Percentiles rank a stretch among this genome's conserved stretches.
These are phyloP conservation scores for Carcinoscorpius rotundicauda DNA, from an alignment of 1,140 invertebrate species.

Conservation along the genomic window DNA sequence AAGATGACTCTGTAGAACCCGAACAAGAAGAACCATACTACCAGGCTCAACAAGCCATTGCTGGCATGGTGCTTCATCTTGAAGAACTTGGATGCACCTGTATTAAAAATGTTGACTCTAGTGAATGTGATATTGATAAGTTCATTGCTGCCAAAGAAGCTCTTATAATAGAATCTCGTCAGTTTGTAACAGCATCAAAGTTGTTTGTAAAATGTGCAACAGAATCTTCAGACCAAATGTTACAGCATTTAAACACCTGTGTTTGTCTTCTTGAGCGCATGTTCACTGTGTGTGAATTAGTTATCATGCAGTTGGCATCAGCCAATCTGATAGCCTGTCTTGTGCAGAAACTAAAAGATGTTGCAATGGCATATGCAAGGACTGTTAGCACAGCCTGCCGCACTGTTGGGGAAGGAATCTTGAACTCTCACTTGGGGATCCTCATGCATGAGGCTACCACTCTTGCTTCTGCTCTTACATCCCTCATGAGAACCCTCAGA, in stretches of 20 bases:
- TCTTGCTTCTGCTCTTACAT: constrained; percentile 63
- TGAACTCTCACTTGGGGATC: constrained; percentile 39
- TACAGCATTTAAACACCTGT: constrained; percentile 53
- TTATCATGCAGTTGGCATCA: constrained; percentile 57
- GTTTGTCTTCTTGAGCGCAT: constrained; percentile 48
- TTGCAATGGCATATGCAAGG: constrained; percentile 55
- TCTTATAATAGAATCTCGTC: constrained; percentile 60
- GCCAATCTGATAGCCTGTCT: constrained; percentile 63
- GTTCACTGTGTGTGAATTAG: constrained; percentile 48
- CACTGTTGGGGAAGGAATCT: constrained; percentile 32
- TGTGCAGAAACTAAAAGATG: constrained; percentile 62
- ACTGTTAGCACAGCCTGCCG: constrained; percentile 33
- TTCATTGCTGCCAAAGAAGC: constrained; percentile 49
- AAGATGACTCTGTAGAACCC: too few relatives aligned
- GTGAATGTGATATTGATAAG: constrained; percentile 9
- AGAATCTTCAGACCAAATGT: constrained; percentile 41
- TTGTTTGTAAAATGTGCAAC: constrained; percentile 65
- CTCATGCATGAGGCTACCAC: constrained; percentile 58
- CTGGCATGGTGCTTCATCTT: constrained; percentile 46
- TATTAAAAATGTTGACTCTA: too few relatives aligned
- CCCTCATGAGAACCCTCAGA: constrained; percentile 60
- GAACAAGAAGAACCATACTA: constrained; percentile 38
- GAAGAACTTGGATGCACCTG: constrained; percentile 42
- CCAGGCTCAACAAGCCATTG: constrained; percentile 51
- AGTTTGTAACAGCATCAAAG: constrained; percentile 69